These are phyloP conservation scores for Hoplias malabaricus DNA, from an alignment of 2,113 vertebrate species.

Conservation along the genomic window DNA sequence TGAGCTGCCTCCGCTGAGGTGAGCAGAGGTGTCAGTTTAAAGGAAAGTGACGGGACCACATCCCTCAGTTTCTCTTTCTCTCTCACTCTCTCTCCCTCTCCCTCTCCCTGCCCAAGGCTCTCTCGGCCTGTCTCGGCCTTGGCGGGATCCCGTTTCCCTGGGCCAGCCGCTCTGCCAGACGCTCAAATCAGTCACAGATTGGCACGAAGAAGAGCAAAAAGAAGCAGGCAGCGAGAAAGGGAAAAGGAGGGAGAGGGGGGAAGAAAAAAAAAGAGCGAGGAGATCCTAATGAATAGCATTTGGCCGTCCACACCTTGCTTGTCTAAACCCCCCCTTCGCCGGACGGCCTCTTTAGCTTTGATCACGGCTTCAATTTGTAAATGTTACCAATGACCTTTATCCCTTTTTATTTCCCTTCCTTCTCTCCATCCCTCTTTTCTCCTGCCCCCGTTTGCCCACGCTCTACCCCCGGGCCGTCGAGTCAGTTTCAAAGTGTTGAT, in stretches of 20 bases:
- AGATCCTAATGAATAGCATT: constrained; percentile 84
- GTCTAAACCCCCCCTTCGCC: constrained; percentile 67
- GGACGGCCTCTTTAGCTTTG: constrained; percentile 72
- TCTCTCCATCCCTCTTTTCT: constrained; percentile 57
- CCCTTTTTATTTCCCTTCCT: constrained; percentile 59
- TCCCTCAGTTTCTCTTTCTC: constrained; percentile 25
- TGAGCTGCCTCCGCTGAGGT: constrained; percentile 66
- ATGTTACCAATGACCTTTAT: constrained; percentile 75
- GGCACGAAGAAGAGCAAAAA: constrained; percentile 77
- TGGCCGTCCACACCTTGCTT: constrained; percentile 81
- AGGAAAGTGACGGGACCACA: constrained; percentile 79
- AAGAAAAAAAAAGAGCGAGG: constrained; percentile 54
- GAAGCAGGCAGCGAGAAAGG: constrained; percentile 50
- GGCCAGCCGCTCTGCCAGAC: constrained; percentile 83
- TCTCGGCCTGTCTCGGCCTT: constrained; percentile 39
- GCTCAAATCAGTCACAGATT: constrained; percentile 93
- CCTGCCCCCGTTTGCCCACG: constrained; percentile 57
- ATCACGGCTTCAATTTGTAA: constrained; percentile 79
- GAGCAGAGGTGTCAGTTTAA: constrained; percentile 83
- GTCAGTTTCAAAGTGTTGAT: constrained; percentile 83
- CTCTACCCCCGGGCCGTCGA: constrained; percentile 78
- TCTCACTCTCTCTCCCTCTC: constrained; percentile 21
- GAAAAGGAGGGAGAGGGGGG: constrained; percentile 27
- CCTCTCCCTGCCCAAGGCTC: constrained; percentile 41
- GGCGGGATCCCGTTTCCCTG: constrained; percentile 79